Percentiles rank a stretch among this genome's conserved stretches.
phyloP scores from a whole-genome alignment of 2,797 vertebrate species.

The Pelochelys cantorii region DNA sequence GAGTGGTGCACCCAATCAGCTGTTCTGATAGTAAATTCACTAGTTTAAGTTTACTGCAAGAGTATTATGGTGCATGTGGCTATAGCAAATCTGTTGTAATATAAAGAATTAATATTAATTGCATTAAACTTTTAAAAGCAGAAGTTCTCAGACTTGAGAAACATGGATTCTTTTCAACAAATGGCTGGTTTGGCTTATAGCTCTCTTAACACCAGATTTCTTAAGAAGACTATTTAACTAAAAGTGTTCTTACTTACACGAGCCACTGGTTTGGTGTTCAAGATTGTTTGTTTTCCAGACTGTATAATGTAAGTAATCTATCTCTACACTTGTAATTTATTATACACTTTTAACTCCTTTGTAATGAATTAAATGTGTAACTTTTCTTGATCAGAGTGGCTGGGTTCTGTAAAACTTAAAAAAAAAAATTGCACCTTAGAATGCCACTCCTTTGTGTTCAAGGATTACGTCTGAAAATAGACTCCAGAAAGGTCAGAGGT shows the following conservation, averaged over 20 bases:
- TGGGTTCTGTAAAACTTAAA: background rate
- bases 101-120: background rate
- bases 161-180: background rate
- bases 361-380: background rate
- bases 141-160: background rate
- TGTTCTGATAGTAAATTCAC: background rate
- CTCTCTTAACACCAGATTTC: background rate
- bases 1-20: background rate
- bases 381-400: background rate
- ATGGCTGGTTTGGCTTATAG: background rate
- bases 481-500: background rate
- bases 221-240: slow-evolving; percentile 9
- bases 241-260: background rate
- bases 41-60: background rate
- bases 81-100: background rate
- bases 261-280: background rate
- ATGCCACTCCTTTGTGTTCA: background rate
- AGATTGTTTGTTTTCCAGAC: slow-evolving; percentile 15
- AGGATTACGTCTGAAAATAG: background rate
- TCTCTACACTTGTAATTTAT: background rate
- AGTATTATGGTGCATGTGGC: background rate
- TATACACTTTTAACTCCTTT: background rate
- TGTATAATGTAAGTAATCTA: background rate
- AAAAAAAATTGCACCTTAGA: background rate
- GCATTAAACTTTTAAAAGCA: background rate